These are phyloP conservation scores for Loris lydekkerianus DNA, from an alignment of 2,797 vertebrate genomes.

Conservation along the genomic window DNA sequence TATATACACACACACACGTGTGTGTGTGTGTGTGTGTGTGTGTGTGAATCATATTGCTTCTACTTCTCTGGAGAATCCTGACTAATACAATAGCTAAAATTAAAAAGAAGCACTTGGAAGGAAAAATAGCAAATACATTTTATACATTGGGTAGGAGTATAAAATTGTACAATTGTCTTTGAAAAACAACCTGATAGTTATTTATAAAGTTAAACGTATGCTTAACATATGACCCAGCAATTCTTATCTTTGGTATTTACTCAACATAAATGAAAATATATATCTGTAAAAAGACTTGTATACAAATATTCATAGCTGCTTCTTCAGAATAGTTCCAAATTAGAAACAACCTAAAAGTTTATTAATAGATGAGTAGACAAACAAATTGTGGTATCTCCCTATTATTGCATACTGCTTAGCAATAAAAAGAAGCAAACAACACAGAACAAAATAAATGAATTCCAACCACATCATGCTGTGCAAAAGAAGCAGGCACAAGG, in stretches of 20 bases:
- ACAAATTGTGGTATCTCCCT: background rate
- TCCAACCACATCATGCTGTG: background rate
- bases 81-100: background rate
- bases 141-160: background rate
- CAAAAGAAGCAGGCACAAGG: background rate
- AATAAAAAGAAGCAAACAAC: slow-evolving; percentile 11
- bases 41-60: background rate
- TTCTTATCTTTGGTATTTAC: background rate
- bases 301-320: background rate
- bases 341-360: background rate
- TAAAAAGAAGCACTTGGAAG: background rate
- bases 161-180: background rate
- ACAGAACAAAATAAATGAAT: background rate
- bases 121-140: background rate
- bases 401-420: background rate
- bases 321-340: background rate
- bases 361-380: background rate
- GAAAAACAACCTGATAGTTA: background rate
- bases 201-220: background rate
- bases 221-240: background rate
- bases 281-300: background rate
- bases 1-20: no score
- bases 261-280: background rate
- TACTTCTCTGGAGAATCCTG: background rate
- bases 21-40: background rate